Conservation (phyloP, 2,113 vertebrate genomes). For the Drymodes brunneopygia region DNA sequence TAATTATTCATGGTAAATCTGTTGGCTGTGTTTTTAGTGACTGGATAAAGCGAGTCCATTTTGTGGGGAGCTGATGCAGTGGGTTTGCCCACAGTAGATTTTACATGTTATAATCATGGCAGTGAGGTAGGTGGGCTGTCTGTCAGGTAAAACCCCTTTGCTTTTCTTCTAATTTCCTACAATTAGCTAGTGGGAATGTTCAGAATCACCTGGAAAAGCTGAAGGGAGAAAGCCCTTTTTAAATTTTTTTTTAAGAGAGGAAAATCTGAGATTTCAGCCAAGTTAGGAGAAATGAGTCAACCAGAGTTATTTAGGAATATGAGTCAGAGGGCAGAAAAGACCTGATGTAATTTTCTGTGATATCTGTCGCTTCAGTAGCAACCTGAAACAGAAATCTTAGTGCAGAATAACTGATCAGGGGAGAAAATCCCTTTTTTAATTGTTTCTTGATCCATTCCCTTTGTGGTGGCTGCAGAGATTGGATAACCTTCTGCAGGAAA, state of each 20-base stretch:
- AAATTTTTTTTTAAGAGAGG: background rate
- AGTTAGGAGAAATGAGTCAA: slow-evolving; percentile 27
- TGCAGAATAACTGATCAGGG: background rate
- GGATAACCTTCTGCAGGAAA: background rate
- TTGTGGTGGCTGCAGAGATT: background rate
- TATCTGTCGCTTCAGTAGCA: background rate
- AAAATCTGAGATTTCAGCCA: background rate
- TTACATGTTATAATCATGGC: background rate
- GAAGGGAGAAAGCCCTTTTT: background rate
- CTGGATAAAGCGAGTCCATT: fast-evolving
- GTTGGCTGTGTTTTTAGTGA: background rate
- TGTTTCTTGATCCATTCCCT: fast-evolving
- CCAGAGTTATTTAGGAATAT: background rate
- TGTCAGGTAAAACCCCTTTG: background rate
- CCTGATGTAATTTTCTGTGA: background rate
- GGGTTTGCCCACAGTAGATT: background rate
- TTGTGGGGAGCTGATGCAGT: fast-evolving
- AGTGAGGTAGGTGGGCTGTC: fast-evolving
- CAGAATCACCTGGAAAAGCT: background rate
- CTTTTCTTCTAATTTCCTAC: background rate
- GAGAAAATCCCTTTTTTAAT: background rate
- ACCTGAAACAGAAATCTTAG: background rate
- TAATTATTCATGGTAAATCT: background rate
- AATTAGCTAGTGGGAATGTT: background rate
- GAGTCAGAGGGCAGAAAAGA: slow-evolving; percentile 36